A percentile compares a stretch with the other conserved stretches of the same genome.
These are phyloP conservation scores for Loris lydekkerianus DNA, from an alignment of 2,797 vertebrate species.

Conservation along the genomic window DNA sequence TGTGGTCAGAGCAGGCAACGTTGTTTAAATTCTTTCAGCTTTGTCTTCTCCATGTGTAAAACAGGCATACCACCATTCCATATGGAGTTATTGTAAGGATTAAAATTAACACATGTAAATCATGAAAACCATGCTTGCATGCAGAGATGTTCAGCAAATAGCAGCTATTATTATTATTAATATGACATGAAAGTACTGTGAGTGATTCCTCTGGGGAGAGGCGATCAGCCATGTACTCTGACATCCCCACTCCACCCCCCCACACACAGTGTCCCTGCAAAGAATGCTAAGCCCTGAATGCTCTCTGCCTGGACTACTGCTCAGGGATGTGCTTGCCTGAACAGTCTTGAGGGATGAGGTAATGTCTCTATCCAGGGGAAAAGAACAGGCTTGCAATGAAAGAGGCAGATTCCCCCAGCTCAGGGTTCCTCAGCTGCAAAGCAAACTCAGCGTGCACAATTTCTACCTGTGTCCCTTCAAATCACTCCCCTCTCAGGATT, in stretches of 20 bases:
- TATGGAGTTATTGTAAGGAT: not conserved
- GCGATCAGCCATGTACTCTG: not conserved
- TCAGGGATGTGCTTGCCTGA: not conserved
- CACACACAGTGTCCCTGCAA: too few relatives aligned
- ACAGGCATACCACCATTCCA: accelerated
- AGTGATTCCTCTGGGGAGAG: not conserved
- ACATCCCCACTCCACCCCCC: not conserved
- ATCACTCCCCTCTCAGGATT: not conserved
- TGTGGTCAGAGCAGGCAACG: not conserved
- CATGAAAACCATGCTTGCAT: accelerated
- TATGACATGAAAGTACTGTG: not conserved
- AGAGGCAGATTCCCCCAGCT: not conserved
- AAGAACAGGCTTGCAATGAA: not conserved
- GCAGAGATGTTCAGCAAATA: not conserved
- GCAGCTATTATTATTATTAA: not conserved
- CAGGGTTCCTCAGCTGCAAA: not conserved
- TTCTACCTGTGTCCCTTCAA: not conserved
- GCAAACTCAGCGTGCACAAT: not conserved
- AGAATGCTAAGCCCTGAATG: not conserved
- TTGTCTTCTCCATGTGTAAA: not conserved
- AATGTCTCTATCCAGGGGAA: not conserved
- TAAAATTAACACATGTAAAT: not conserved
- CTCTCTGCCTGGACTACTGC: not conserved
- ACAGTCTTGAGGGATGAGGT: not conserved
- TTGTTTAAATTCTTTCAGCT: not conserved